A percentile compares a stretch with the other conserved stretches of the same genome.
phyloP scores from a whole-genome alignment of 2,888 invertebrate genomes.

The Dione juno region DNA sequence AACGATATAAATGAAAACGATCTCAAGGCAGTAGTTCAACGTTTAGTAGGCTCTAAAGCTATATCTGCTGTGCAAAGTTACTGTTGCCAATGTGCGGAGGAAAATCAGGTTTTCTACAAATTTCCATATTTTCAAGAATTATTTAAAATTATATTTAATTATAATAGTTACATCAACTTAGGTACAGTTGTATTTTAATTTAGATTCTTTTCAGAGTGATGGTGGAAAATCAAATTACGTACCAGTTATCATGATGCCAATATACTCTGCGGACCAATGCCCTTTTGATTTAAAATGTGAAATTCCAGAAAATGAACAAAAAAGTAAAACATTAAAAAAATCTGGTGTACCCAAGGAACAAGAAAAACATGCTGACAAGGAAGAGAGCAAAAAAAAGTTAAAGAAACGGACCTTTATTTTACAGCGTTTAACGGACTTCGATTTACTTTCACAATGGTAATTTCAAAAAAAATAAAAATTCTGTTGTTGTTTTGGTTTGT shows the following conservation, averaged over 20 bases:
- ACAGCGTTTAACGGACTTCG: slow-evolving; percentile 72
- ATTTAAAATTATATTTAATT: not conserved
- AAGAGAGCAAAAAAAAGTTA: slow-evolving; percentile 58
- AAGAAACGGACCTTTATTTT: slow-evolving; percentile 68
- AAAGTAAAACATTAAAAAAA: slow-evolving; percentile 55
- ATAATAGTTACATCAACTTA: not conserved
- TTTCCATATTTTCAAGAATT: not conserved
- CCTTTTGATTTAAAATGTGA: slow-evolving; percentile 74
- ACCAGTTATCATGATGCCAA: slow-evolving; percentile 76
- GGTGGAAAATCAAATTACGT: slow-evolving; percentile 62
- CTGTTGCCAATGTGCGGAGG: slow-evolving; percentile 66
- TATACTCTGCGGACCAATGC: slow-evolving; percentile 67
- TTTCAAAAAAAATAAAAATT: not conserved
- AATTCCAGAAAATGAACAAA: slow-evolving; percentile 59
- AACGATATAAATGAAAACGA: slow-evolving; percentile 63
- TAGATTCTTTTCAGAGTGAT: slow-evolving; percentile 50
- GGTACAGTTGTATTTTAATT: not conserved
- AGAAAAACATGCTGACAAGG: slow-evolving; percentile 53
- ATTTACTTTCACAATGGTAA: slow-evolving; percentile 74
- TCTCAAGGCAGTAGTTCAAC: slow-evolving; percentile 63
- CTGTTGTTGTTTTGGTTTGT: not conserved
- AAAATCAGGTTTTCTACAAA: slow-evolving; percentile 54
- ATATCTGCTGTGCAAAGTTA: slow-evolving; percentile 70
- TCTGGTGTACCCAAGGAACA: slow-evolving; percentile 41
- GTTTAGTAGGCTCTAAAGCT: slow-evolving; percentile 64